Evolutionary conservation across 2,888 invertebrate genomes (phyloP).

Genomic region (Drosophila setosimentum): DNA sequence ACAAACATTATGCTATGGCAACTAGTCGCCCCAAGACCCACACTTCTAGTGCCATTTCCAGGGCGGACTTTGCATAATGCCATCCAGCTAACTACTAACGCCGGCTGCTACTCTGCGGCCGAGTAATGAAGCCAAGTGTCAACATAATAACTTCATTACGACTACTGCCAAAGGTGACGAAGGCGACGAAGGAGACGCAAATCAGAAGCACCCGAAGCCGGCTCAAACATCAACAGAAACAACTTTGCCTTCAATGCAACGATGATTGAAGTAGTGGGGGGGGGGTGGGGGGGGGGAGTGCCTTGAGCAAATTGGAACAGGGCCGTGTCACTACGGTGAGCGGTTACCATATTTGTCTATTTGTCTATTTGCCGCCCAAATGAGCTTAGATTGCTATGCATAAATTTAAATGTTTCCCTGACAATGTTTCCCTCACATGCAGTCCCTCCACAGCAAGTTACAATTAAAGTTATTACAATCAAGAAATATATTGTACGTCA

Average conservation of each 20-base stretch:
- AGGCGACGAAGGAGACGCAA: conserved; percentile 2
- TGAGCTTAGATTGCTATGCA: conserved; percentile 67
- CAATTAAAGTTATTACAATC: background rate
- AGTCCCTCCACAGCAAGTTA: background rate
- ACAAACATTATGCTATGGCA: conserved; percentile 4
- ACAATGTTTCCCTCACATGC: conserved; percentile 36
- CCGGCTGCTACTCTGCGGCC: conserved; percentile 40
- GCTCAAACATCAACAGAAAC: conserved; percentile 60
- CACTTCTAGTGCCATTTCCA: conserved; percentile 33
- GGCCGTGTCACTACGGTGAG: conserved; percentile 19
- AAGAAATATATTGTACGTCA: background rate
- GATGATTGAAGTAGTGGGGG: conserved; percentile 27
- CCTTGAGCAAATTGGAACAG: conserved; percentile 35
- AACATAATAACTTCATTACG: conserved; percentile 81
- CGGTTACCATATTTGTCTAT: conserved; percentile 57
- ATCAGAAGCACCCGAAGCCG: conserved; percentile 49
- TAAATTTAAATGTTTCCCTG: conserved; percentile 58
- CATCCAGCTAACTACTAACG: conserved; percentile 57
- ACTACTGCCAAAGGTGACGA: conserved; percentile 30
- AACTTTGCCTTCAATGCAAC: conserved; percentile 48
- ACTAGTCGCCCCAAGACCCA: conserved; percentile 11
- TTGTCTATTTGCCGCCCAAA: conserved; percentile 65
- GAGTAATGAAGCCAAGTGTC: conserved; percentile 72
- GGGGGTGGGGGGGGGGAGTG: too few relatives aligned
- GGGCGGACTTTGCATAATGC: conserved; percentile 45